Evolutionary conservation across 2,888 invertebrate genomes (phyloP).

Genomic region (Orthosia gracilis): DNA sequence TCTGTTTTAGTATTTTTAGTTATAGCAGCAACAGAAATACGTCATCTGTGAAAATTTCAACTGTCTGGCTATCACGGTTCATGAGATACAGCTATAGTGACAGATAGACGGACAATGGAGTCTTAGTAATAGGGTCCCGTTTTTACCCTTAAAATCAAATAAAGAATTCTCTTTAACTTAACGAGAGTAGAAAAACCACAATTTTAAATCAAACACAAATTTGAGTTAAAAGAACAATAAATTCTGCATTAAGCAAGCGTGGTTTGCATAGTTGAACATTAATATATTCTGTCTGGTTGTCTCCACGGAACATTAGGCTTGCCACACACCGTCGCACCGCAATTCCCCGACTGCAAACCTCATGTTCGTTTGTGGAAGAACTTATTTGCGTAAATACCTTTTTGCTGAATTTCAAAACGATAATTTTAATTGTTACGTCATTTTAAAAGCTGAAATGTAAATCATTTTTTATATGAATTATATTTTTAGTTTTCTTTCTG

Average conservation of each 20-base stretch:
- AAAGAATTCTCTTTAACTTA: not conserved
- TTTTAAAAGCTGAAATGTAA: slow-evolving; percentile 21
- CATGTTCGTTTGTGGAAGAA: slow-evolving; percentile 34
- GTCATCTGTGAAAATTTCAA: too few relatives aligned
- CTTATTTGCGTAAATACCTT: slow-evolving; percentile 32
- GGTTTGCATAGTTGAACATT: slow-evolving; percentile 67
- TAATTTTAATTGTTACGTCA: slow-evolving; percentile 6
- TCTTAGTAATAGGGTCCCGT: too few relatives aligned
- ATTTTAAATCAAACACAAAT: slow-evolving; percentile 30
- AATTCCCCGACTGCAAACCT: slow-evolving; percentile 20
- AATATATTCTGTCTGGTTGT: slow-evolving; percentile 75
- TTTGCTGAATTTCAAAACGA: slow-evolving; percentile 8
- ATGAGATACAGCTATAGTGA: too few relatives aligned
- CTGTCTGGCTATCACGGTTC: too few relatives aligned
- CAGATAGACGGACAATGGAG: too few relatives aligned
- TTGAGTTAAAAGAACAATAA: slow-evolving; percentile 37
- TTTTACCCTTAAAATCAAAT: not conserved
- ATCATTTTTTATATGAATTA: not conserved
- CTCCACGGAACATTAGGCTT: slow-evolving; percentile 72
- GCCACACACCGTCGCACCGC: slow-evolving; percentile 50
- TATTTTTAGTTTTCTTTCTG: slow-evolving; percentile 4
- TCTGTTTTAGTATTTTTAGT: too few relatives aligned
- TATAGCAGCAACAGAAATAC: too few relatives aligned
- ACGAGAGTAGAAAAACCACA: not conserved
- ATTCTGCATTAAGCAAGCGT: slow-evolving; percentile 46